These are phyloP conservation scores for Grantiella picta DNA, from an alignment of 2,113 vertebrate species.

Conservation along the genomic window DNA sequence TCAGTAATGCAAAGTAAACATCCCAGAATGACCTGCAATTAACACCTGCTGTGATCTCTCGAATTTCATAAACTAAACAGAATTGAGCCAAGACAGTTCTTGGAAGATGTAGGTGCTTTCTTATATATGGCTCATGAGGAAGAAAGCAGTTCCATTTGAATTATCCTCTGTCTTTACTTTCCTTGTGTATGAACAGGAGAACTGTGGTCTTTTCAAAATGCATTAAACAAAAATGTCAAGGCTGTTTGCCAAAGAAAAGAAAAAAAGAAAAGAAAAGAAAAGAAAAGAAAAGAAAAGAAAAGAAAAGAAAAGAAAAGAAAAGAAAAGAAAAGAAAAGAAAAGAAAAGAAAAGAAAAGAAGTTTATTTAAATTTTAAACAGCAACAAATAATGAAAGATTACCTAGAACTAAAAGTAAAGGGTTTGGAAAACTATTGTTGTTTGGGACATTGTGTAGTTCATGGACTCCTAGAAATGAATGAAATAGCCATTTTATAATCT, in stretches of 20 bases:
- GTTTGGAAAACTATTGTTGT: neutral
- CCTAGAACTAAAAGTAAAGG: neutral
- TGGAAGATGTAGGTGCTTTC: neutral
- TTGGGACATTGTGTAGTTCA: neutral
- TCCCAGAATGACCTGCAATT: slow-evolving; percentile 12
- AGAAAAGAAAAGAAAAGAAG: too few relatives aligned
- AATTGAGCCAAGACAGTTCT: neutral
- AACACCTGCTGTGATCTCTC: slow-evolving; percentile 5
- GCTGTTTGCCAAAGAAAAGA: neutral
- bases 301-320: neutral
- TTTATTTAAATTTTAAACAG: neutral
- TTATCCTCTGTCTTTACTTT: neutral
- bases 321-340: neutral
- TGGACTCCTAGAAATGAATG: neutral
- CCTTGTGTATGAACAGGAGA: neutral
- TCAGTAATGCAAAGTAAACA: slow-evolving; percentile 15
- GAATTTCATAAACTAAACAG: neutral
- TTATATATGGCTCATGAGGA: neutral
- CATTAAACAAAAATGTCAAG: neutral
- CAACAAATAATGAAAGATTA: neutral
- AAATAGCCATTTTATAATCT: neutral
- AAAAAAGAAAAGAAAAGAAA: too few relatives aligned
- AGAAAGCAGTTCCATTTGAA: neutral
- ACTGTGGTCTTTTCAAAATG: neutral
- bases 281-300: too few relatives aligned